phyloP scores from a whole-genome alignment of 2,888 invertebrate species.

The Nemotelus nigrinus region DNA sequence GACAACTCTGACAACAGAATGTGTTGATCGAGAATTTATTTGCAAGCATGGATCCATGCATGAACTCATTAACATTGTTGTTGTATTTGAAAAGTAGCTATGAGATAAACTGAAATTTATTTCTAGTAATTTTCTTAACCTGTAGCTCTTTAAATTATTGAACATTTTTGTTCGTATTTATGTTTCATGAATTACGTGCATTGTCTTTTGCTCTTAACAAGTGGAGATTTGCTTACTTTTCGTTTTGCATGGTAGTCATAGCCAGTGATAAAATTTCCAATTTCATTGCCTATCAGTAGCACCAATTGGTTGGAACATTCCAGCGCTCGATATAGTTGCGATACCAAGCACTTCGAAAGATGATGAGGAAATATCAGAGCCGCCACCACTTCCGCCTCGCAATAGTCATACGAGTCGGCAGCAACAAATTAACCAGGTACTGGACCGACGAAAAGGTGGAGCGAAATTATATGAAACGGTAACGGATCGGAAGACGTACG shows the following conservation, averaged over 20 bases:
- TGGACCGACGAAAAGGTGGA: conserved; percentile 65
- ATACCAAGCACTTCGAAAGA: conserved; percentile 44
- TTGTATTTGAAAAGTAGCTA: no score
- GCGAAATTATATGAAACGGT: conserved; percentile 77
- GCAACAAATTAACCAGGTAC: conserved; percentile 37
- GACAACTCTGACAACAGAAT: no score
- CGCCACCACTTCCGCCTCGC: conserved; percentile 72
- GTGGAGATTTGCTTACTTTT: neutral
- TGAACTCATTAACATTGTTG: no score
- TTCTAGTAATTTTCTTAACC: no score
- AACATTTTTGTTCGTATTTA: no score
- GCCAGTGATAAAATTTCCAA: neutral
- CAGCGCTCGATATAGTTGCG: conserved; percentile 48
- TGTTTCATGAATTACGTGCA: no score
- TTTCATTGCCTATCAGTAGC: conserved; percentile 50
- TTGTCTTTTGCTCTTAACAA: no score
- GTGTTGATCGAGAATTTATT: no score
- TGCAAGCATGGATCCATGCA: no score
- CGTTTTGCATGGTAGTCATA: neutral
- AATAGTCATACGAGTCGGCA: conserved; percentile 58
- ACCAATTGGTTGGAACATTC: conserved; percentile 61
- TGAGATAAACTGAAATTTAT: no score
- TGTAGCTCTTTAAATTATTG: no score
- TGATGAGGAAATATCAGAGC: conserved; percentile 56
- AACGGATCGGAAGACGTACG: conserved; percentile 73